A percentile compares a stretch with the other conserved stretches of the same genome.
Conservation (phyloP, 1,140 invertebrate species). For the Neomicropteryx cornuta region DNA sequence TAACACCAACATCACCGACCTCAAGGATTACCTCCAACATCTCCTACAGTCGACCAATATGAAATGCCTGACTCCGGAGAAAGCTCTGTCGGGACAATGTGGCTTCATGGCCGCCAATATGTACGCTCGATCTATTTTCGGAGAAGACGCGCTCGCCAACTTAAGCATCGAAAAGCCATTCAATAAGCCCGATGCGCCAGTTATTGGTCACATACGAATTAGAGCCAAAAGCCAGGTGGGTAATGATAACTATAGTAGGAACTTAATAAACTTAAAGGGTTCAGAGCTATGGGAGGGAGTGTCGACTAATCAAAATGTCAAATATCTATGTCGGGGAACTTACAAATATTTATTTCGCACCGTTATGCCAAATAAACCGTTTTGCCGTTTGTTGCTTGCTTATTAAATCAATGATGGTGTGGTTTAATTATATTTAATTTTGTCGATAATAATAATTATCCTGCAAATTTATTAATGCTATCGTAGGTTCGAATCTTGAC, state of each 20-base stretch:
- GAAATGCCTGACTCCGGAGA: slow-evolving; percentile 95
- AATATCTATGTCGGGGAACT: no score
- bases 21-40: slow-evolving; percentile 88
- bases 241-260: slow-evolving; percentile 3
- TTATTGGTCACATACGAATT: slow-evolving; percentile 94
- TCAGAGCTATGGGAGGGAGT: background rate
- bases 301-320: background rate
- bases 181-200: slow-evolving; percentile 75
- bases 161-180: slow-evolving; percentile 94
- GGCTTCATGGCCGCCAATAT: slow-evolving; percentile 99
- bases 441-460: no score
- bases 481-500: no score
- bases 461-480: no score
- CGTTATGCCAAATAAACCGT: background rate
- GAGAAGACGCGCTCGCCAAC: slow-evolving; percentile 97
- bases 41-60: slow-evolving; percentile 94
- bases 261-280: background rate
- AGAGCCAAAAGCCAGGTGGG: slow-evolving; percentile 92
- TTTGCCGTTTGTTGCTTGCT: background rate
- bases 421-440: background rate
- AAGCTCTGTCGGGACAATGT: slow-evolving; percentile 91
- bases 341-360: background rate
- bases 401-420: background rate
- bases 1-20: slow-evolving; percentile 86
- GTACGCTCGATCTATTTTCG: slow-evolving; percentile 97